phyloP scores from a whole-genome alignment of 2,113 vertebrate genomes.

The Gnathonemus echidnorhynchus region DNA sequence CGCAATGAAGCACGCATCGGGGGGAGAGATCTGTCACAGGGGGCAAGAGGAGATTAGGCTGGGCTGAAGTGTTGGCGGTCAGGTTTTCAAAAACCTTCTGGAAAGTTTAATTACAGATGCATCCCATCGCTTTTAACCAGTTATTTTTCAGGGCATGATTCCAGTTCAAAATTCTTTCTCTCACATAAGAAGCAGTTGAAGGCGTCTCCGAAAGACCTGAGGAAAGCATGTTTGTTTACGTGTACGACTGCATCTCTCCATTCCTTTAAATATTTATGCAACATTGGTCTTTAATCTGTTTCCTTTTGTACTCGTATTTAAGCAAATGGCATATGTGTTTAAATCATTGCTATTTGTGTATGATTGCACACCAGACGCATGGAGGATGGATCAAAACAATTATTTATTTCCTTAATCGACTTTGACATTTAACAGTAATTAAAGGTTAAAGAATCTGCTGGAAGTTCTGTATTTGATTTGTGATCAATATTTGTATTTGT shows the following conservation, averaged over 20 bases:
- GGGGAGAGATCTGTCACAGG: neutral
- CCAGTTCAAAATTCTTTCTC: neutral
- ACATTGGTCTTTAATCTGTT: neutral
- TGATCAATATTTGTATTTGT: neutral
- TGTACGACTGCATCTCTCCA: neutral
- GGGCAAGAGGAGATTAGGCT: neutral
- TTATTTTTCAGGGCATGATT: neutral
- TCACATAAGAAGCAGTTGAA: too few relatives aligned
- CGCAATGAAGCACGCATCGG: neutral
- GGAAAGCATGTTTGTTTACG: neutral
- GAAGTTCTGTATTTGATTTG: neutral
- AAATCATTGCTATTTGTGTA: constrained; percentile 21
- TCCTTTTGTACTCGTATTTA: constrained; percentile 16
- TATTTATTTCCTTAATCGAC: constrained; percentile 23
- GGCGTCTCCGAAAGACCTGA: neutral
- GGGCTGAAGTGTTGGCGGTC: neutral
- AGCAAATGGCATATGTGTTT: constrained; percentile 1
- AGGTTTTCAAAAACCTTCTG: neutral
- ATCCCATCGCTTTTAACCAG: neutral
- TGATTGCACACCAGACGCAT: constrained; percentile 8
- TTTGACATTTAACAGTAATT: constrained; percentile 15
- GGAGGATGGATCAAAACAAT: constrained; percentile 16
- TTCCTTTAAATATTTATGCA: neutral
- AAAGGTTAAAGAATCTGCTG: constrained; percentile 5
- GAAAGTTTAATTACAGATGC: neutral